Evolutionary conservation across 2,888 invertebrate species (phyloP), one percentile per base, ranked within the genome.

Genomic region (Temnothorax rugatulus): DNA sequence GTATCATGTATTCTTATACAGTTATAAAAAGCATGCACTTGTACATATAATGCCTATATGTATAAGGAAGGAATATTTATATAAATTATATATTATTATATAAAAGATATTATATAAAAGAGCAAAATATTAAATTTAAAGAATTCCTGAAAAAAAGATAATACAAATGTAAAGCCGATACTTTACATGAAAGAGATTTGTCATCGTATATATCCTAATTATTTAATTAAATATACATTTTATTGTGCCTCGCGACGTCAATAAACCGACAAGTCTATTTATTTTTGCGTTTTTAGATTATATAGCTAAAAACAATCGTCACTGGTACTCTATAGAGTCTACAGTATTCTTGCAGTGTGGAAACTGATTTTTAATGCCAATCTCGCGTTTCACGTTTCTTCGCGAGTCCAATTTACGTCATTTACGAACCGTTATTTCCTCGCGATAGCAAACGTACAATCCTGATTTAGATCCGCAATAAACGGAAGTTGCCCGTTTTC

Each of bases 401-500:
- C 11, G 13, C 2, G 29, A 41, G 0, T 47, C 4, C 47, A 15
- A 18, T 59, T 74, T 54, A 54, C 15, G 69, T 34, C 9, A 18
- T 59, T 74, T 54, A 54, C 15, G 69, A 13, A 21, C 38, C 1
- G 11, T 25, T 21, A 4, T 57, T 73, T 47, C 1, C 21, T 21
- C 57, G 25, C 34, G n/a, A 44, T 9, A 69, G 7, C 21, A 18
- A 64, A 9, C 29, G n/a, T 34, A n/a, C 41, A 21, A 77, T 77
- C 0, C 34, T 57, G 21, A 47, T 57, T 79, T 69, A 63, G 38
- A 69, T 29, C 8, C 15, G 52, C 21, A 29, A 44, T 75, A 75
- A 54, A 47, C 13, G 8, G 13, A 7, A 18, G 29, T 34, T 8
- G 18, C 18, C 13, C 29, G 21, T 77, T 87, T 54, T 85, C 86